Evolutionary conservation across 2,113 vertebrate genomes (phyloP).

Genomic region (Dryoscopus gambensis): DNA sequence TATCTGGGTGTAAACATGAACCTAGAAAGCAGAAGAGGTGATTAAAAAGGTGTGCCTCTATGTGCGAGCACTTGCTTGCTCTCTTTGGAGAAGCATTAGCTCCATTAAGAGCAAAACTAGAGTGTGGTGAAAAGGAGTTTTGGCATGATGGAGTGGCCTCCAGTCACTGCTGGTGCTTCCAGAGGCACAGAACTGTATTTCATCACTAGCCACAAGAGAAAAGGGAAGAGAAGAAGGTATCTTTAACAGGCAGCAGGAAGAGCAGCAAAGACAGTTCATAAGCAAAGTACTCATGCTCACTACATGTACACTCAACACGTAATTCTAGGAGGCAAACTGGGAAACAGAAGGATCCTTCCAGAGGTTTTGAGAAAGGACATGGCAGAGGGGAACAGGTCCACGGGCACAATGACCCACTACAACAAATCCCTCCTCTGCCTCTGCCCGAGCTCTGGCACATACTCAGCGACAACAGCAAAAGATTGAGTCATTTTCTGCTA

Average conservation of each 20-base stretch:
- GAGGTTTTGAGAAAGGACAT: neutral
- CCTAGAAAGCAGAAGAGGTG: neutral
- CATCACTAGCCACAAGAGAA: neutral
- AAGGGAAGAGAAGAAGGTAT: neutral
- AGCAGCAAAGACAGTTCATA: neutral
- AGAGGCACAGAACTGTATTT: neutral
- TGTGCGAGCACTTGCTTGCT: neutral
- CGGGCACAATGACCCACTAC: rapidly evolving
- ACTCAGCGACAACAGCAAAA: neutral
- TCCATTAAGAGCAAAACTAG: neutral
- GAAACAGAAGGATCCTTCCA: neutral
- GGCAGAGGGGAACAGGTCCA: neutral
- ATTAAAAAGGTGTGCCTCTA: neutral
- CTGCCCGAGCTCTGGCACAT: neutral
- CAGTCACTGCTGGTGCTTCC: neutral
- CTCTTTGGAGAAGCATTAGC: neutral
- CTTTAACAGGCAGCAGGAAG: neutral
- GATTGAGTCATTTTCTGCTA: neutral
- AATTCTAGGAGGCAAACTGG: neutral
- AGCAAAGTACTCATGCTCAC: neutral
- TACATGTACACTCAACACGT: rapidly evolving
- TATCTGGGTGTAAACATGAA: neutral
- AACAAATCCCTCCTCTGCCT: neutral
- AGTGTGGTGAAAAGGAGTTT: neutral
- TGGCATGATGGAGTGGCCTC: neutral